These are phyloP conservation scores for Itoplectis maculator DNA, from an alignment of 2,888 invertebrate genomes.

Conservation along the genomic window DNA sequence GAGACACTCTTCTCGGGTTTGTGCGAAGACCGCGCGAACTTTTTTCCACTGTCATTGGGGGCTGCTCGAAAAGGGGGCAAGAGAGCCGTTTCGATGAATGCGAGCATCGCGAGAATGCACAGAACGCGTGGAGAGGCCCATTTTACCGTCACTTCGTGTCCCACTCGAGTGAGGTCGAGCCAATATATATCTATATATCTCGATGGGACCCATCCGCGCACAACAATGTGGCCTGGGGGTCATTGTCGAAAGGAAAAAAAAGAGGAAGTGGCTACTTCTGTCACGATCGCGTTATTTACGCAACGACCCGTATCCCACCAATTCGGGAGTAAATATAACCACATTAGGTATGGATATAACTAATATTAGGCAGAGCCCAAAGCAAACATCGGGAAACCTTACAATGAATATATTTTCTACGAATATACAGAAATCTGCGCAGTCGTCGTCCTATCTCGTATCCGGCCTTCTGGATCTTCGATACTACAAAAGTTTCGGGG, in stretches of 20 bases:
- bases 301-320: conserved; percentile 58
- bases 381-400: conserved; percentile 55
- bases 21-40: conserved; percentile 5
- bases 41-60: background rate
- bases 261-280: conserved; percentile 57
- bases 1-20: conserved; percentile 12
- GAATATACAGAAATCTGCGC: conserved; percentile 28
- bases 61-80: conserved; percentile 12
- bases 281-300: conserved; percentile 63
- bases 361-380: conserved; percentile 45
- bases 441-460: conserved; percentile 26
- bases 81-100: conserved; percentile 60
- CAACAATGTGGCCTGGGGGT: conserved; percentile 22
- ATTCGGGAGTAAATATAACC: conserved; percentile 34
- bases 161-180: conserved; percentile 33
- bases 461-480: conserved; percentile 1
- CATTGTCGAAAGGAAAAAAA: conserved; percentile 42
- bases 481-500: background rate
- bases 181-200: conserved; percentile 52
- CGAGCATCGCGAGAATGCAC: conserved; percentile 24
- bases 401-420: conserved; percentile 34
- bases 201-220: conserved; percentile 6
- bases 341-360: conserved; percentile 30
- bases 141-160: conserved; percentile 37
- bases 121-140: conserved; percentile 19